These are phyloP conservation scores for Astyanax mexicanus DNA, from an alignment of 2,797 vertebrate genomes.

Conservation along the genomic window DNA sequence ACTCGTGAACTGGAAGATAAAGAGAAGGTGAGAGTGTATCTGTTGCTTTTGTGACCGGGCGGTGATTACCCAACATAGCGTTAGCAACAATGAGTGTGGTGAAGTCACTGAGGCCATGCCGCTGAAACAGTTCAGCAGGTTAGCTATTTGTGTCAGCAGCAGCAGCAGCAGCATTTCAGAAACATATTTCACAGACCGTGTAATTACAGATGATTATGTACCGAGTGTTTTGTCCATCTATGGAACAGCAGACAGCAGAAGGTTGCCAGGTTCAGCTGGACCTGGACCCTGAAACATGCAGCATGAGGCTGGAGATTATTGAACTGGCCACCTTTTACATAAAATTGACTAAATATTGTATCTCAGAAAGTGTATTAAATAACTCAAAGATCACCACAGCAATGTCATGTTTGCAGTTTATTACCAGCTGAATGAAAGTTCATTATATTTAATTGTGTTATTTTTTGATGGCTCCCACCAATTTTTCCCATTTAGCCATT, in stretches of 20 bases:
- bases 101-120: slow-evolving; percentile 15
- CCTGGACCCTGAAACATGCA: not conserved
- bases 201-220: slow-evolving; percentile 19
- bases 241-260: slow-evolving; percentile 24
- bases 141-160: slow-evolving; percentile 32
- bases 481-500: too few species aligned
- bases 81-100: slow-evolving; percentile 5
- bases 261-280: not conserved
- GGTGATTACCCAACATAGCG: not conserved
- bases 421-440: too few species aligned
- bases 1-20: not conserved
- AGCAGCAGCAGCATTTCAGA: slow-evolving; percentile 7
- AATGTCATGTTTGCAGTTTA: too few species aligned
- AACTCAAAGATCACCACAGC: too few species aligned
- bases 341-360: not conserved
- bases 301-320: not conserved
- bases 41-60: not conserved
- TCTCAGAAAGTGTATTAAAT: too few species aligned
- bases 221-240: slow-evolving; percentile 53
- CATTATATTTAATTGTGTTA: too few species aligned
- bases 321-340: not conserved
- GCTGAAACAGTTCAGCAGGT: slow-evolving; percentile 34
- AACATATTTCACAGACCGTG: slow-evolving; percentile 5
- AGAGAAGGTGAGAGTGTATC: not conserved
- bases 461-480: too few species aligned